phyloP scores from a whole-genome alignment of 2,797 vertebrate species.

The Argyrosomus regius region DNA sequence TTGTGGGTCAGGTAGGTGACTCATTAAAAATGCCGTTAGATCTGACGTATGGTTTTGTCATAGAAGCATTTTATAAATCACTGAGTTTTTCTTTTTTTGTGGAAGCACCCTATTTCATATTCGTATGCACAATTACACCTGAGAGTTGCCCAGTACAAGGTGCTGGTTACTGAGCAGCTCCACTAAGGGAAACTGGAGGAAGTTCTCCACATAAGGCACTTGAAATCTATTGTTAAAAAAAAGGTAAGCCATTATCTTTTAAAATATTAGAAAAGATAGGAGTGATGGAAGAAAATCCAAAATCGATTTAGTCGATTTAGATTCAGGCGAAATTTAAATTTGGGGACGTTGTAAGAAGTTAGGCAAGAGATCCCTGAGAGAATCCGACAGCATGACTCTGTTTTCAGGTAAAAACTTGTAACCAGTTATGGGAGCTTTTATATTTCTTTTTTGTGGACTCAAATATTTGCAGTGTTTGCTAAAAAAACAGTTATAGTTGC shows the following conservation, averaged over 20 bases:
- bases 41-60: conserved; percentile 2
- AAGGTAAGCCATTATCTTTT: not conserved
- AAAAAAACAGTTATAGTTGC: not conserved
- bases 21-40: not conserved
- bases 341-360: conserved; percentile 1
- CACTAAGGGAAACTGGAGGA: conserved; percentile 5
- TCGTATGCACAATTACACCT: conserved; percentile 4
- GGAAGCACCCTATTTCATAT: conserved; percentile 8
- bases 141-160: conserved; percentile 27
- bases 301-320: not conserved
- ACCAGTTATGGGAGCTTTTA: not conserved
- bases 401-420: conserved; percentile 35
- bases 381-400: conserved; percentile 38
- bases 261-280: not conserved
- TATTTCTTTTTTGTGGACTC: not conserved
- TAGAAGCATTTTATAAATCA: conserved; percentile 9
- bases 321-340: not conserved
- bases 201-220: conserved; percentile 62
- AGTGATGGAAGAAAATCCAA: not conserved
- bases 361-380: conserved; percentile 68
- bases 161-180: conserved; percentile 40
- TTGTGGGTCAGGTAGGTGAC: not conserved
- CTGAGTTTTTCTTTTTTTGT: not conserved
- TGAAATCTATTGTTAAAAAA: conserved; percentile 24
- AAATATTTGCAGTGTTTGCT: not conserved